These are phyloP conservation scores for Alsophila aescularia DNA, from an alignment of 2,888 invertebrate genomes.

Conservation along the genomic window DNA sequence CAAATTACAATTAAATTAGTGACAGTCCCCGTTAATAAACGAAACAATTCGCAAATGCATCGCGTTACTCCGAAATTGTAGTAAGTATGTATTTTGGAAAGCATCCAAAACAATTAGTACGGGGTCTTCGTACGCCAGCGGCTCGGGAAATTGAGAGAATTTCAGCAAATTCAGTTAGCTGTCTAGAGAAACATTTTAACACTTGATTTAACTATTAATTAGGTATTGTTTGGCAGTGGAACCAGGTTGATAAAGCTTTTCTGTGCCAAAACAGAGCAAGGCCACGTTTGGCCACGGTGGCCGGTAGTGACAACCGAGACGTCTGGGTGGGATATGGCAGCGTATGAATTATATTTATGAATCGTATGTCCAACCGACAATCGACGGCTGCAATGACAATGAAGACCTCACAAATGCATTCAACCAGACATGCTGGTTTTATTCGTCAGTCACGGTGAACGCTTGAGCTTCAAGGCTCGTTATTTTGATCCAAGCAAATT, in stretches of 20 bases:
- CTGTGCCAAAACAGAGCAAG: no score
- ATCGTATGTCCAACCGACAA: no score
- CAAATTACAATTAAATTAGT: slow-evolving; percentile 29
- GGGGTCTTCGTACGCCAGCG: slow-evolving; percentile 54
- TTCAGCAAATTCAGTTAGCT: slow-evolving; percentile 65
- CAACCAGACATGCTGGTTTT: no score
- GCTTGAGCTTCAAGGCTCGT: no score
- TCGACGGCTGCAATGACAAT: no score
- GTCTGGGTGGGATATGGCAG: no score
- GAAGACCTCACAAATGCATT: no score
- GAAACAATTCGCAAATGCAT: slow-evolving; percentile 56
- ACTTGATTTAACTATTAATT: slow-evolving; percentile 42
- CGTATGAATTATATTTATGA: no score
- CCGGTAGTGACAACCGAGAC: no score
- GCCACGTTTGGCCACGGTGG: no score
- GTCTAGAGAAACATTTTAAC: slow-evolving; percentile 49
- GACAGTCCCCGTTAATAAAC: slow-evolving; percentile 26
- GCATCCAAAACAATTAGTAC: slow-evolving; percentile 82
- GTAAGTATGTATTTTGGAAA: slow-evolving; percentile 80
- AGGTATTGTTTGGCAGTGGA: slow-evolving; percentile 9
- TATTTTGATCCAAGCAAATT: no score
- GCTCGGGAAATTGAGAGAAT: slow-evolving; percentile 47
- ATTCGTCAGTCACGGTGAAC: no score
- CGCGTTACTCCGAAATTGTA: slow-evolving; percentile 69
- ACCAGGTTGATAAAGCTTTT: background rate